phyloP scores from a whole-genome alignment of 2,797 vertebrate species.

The Onychomys torridus region DNA sequence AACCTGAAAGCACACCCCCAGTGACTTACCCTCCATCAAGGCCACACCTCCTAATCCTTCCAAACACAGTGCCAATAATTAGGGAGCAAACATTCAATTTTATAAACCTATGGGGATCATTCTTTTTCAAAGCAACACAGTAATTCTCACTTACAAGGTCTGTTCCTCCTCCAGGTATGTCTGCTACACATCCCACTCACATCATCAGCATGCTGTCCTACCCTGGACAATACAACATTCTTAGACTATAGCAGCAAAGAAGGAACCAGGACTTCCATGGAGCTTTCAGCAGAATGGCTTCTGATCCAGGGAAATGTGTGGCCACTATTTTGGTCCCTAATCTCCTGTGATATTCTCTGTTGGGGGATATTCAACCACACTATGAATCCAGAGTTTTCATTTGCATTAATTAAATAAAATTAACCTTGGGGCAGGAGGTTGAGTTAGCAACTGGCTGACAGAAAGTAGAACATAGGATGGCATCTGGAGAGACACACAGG shows the following conservation, averaged over 20 bases:
- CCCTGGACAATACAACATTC: background rate
- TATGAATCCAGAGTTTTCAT: background rate
- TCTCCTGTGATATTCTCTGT: background rate
- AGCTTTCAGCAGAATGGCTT: background rate
- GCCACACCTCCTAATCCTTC: background rate
- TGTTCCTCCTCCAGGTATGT: background rate
- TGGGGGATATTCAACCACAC: background rate
- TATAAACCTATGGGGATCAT: too few species aligned
- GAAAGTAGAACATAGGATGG: background rate
- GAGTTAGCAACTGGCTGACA: background rate
- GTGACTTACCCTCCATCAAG: background rate
- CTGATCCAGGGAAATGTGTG: background rate
- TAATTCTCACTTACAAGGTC: background rate
- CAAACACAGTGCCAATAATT: background rate
- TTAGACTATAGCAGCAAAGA: background rate
- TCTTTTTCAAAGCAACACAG: background rate
- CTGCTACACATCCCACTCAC: background rate
- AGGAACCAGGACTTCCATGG: fast-evolving
- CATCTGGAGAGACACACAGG: background rate
- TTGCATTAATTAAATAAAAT: background rate
- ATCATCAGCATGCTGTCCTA: background rate
- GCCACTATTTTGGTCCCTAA: background rate
- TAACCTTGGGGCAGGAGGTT: background rate
- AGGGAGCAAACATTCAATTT: background rate
- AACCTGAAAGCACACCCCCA: background rate